Evolutionary conservation across 2,888 invertebrate genomes (phyloP).

Genomic region (Pyrrhosoma nymphula): DNA sequence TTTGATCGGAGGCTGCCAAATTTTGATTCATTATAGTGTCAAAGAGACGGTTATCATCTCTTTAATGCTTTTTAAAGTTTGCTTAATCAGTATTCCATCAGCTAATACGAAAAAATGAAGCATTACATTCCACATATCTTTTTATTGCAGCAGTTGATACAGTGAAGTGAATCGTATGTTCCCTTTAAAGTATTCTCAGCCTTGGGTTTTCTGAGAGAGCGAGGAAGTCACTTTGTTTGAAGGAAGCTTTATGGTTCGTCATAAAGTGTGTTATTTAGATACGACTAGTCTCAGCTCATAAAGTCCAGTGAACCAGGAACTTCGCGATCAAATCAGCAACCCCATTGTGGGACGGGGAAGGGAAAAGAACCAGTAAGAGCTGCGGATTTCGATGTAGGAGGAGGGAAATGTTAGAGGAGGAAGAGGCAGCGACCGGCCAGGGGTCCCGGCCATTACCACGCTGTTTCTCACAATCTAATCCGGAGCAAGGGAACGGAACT

Average conservation of each 20-base stretch:
- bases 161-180: background rate
- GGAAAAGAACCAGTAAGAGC: background rate
- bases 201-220: background rate
- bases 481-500: background rate
- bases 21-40: too few species aligned
- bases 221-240: background rate
- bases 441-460: background rate
- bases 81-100: background rate
- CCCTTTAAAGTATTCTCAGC: background rate
- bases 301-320: background rate
- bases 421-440: background rate
- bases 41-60: too few species aligned
- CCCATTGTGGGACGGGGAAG: background rate
- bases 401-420: background rate
- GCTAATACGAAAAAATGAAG: background rate
- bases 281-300: background rate
- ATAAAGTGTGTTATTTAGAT: slow-evolving; percentile 3
- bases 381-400: background rate
- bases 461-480: background rate
- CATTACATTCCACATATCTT: too few species aligned
- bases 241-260: background rate
- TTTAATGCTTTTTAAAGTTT: too few species aligned
- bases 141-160: background rate
- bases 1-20: too few species aligned
- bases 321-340: background rate